Percentiles rank a stretch among this genome's conserved stretches.
phyloP scores from a whole-genome alignment of 64 coral and sea anemone genomes.

The Montipora sp. region DNA sequence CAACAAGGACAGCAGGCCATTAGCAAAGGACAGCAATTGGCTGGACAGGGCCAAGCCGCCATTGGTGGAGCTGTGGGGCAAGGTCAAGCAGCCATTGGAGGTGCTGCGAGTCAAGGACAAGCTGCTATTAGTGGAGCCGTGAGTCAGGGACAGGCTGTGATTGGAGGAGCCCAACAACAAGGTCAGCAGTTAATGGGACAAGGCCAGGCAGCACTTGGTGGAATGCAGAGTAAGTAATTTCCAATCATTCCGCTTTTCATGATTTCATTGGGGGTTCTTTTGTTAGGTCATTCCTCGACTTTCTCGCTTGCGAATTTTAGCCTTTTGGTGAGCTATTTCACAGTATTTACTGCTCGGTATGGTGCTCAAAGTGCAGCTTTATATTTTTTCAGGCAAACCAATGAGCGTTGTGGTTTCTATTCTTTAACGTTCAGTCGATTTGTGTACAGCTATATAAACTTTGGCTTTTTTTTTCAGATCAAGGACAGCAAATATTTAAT shows the following conservation, averaged over 20 bases:
- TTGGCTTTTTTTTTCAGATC: constrained; percentile 17
- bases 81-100: constrained; percentile 42
- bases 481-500: constrained; percentile 51
- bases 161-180: constrained; percentile 56
- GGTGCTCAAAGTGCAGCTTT: too few species aligned
- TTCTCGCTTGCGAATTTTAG: background rate
- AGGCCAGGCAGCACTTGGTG: constrained; percentile 74
- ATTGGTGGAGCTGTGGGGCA: constrained; percentile 42
- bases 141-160: constrained; percentile 46
- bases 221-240: constrained; percentile 44
- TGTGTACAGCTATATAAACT: background rate
- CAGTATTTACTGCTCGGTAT: too few species aligned
- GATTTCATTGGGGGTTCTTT: background rate
- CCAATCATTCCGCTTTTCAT: background rate
- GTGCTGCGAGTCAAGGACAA: constrained; percentile 41
- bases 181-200: constrained; percentile 63
- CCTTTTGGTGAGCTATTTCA: too few species aligned
- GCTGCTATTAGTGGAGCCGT: constrained; percentile 39
- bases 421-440: background rate
- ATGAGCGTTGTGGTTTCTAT: background rate
- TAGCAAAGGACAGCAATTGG: constrained; percentile 57
- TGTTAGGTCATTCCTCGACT: background rate
- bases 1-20: constrained; percentile 47
- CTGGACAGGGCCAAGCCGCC: constrained; percentile 44
- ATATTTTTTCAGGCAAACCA: too few species aligned